Conservation (phyloP, 2,797 vertebrate species). For the Triplophysa yarkandensis region DNA sequence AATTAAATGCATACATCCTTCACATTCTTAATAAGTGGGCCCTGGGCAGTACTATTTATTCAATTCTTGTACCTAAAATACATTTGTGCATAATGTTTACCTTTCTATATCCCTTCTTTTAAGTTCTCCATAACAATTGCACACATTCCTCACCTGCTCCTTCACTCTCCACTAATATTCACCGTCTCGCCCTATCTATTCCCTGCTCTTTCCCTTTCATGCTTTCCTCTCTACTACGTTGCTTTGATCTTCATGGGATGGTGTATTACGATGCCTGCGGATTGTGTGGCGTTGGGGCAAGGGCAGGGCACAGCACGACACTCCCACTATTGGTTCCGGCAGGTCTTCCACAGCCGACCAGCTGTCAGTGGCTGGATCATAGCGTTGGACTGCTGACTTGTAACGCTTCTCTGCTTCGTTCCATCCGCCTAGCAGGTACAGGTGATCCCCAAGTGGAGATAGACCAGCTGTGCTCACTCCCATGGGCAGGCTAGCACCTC, state of each 20-base stretch:
- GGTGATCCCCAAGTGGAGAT: slow-evolving; percentile 68
- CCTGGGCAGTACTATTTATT: slow-evolving; percentile 26
- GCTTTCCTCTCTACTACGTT: slow-evolving; percentile 53
- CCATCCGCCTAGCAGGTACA: slow-evolving; percentile 84
- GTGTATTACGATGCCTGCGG: slow-evolving; percentile 72
- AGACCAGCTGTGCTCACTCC: slow-evolving; percentile 84
- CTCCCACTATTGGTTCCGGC: slow-evolving; percentile 81
- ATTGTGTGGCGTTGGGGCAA: slow-evolving; percentile 73
- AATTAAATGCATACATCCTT: slow-evolving; percentile 31
- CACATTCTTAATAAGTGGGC: slow-evolving; percentile 54
- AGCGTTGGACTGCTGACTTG: slow-evolving; percentile 80
- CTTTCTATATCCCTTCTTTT: slow-evolving; percentile 38
- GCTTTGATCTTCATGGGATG: slow-evolving; percentile 68
- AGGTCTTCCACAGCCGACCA: slow-evolving; percentile 78
- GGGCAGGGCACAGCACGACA: slow-evolving; percentile 81
- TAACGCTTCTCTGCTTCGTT: slow-evolving; percentile 84
- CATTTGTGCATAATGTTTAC: slow-evolving; percentile 31
- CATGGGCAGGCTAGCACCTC: slow-evolving; percentile 68
- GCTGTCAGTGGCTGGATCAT: slow-evolving; percentile 77
- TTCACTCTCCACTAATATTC: slow-evolving; percentile 16
- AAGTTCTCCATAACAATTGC: slow-evolving; percentile 12
- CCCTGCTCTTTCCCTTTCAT: slow-evolving; percentile 13
- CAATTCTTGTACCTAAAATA: slow-evolving; percentile 19
- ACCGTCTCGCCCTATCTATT: slow-evolving; percentile 29
- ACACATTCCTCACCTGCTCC: slow-evolving; percentile 12